phyloP scores from a whole-genome alignment of 2,888 invertebrate genomes.

The Autographa pulchrina region DNA sequence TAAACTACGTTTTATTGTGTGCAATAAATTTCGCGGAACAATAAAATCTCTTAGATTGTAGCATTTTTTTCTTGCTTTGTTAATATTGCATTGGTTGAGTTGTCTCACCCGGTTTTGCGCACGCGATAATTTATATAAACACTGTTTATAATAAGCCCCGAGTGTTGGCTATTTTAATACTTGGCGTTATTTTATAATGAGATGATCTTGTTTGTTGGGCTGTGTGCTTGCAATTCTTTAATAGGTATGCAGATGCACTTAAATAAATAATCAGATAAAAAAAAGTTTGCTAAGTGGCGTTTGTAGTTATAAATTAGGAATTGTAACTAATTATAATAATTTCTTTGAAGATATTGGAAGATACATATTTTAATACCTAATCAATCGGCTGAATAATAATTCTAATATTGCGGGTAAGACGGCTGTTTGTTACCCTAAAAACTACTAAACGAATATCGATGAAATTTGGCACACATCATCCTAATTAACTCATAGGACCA shows the following conservation, averaged over 20 bases:
- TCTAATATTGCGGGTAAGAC: no score
- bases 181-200: neutral
- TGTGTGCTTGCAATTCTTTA: no score
- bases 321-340: no score
- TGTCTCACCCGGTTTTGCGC: constrained; percentile 41
- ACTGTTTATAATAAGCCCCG: constrained; percentile 26
- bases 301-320: no score
- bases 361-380: no score
- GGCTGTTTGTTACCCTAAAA: no score
- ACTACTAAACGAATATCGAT: no score
- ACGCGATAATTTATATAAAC: constrained; percentile 56
- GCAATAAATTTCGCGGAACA: constrained; percentile 61
- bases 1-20: constrained; percentile 60
- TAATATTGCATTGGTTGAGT: constrained; percentile 52
- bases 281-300: no score
- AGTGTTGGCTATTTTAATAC: neutral
- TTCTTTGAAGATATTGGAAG: no score
- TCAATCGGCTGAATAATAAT: no score
- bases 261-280: neutral
- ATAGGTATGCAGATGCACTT: neutral
- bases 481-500: no score
- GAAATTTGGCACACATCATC: no score
- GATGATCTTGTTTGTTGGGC: neutral
- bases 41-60: constrained; percentile 62
- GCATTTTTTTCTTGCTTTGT: constrained; percentile 49